Percentiles rank a stretch among this genome's conserved stretches.
These are phyloP conservation scores for Epistrophe eligans DNA, from an alignment of 2,888 invertebrate species.

Conservation along the genomic window DNA sequence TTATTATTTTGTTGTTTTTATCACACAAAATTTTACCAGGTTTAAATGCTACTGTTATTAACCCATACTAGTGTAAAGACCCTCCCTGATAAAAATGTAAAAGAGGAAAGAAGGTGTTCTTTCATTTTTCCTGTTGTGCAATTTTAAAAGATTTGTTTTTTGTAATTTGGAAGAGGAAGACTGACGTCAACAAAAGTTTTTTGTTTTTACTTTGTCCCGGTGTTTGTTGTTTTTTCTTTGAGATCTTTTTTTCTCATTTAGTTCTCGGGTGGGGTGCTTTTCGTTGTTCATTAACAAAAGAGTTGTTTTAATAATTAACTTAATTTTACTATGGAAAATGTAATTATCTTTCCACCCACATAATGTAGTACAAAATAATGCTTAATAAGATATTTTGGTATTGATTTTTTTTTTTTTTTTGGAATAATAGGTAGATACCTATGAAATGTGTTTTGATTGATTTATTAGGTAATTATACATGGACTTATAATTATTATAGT, in stretches of 20 bases:
- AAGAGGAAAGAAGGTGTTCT: slow-evolving; percentile 7
- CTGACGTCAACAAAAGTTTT: slow-evolving; percentile 60
- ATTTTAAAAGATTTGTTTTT: slow-evolving; percentile 41
- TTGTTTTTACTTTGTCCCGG: slow-evolving; percentile 23
- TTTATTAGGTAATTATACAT: neutral
- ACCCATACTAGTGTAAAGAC: neutral
- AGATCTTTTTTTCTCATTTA: neutral
- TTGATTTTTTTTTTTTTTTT: neutral
- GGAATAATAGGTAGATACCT: neutral
- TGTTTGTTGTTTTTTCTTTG: slow-evolving; percentile 23
- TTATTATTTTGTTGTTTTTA: neutral
- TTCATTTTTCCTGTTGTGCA: slow-evolving; percentile 49
- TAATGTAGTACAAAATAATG: neutral
- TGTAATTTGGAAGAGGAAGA: slow-evolving; percentile 46
- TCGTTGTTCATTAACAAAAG: slow-evolving; percentile 12
- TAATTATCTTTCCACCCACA: slow-evolving; percentile 7
- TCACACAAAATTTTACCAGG: neutral
- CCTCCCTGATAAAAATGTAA: neutral
- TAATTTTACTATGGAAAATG: neutral
- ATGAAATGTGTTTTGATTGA: neutral
- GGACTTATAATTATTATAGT: too few relatives aligned
- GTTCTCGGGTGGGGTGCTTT: slow-evolving; percentile 24
- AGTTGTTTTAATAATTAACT: slow-evolving; percentile 20
- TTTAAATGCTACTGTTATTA: neutral
- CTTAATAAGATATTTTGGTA: neutral